Base-by-base conservation (phyloP, 2,113 vertebrate species). In the Dolichotis patagonum region DNA sequence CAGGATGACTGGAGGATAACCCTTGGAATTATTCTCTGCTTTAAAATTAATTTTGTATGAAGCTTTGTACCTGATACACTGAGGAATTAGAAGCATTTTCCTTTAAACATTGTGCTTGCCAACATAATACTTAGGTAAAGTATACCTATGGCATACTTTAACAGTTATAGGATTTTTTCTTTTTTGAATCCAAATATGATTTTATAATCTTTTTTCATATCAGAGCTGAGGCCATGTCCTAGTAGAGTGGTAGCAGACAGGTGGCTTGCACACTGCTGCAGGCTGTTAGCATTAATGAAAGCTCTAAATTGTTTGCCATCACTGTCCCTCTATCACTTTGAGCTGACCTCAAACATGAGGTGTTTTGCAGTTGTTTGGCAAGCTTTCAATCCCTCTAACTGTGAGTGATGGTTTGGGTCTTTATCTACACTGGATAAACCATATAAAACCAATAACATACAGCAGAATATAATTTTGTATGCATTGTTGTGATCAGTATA, bases 21-120 rank as follows among this genome's bases (percentile, higher is more conserved):
- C 32, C 26, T 78, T 6, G 81, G 92, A 93, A 73, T 30, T 14
- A 11, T 46, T 1, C 0, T 81, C 13, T 85, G 17, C 20, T 56
- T 56, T 87, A 91, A 86, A 71, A 90, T 95, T 49, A 91, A 32
- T 91, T 49, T 82, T 78, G 28, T 35, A 30, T 52, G 38, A 71
- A 82, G 58, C 69, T 92, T 87, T 63, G 5, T 32, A 16, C 54
- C 32, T 78, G 26, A 32, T 24, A 80, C 84, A 11, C 49, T 65
- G 14, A 80, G 41, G 20, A 94, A 94, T 22, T 9, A 22, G 4
- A 32, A 65, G 5, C 7, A 26, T 69, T 94, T 60, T 52, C 35
- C 43, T 78, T 81, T 87, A 69, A 83, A 90, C 2, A 35, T 32
- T 96, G 43, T 90, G 26, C 11, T 80, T 92, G 9, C 0, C 26